These are phyloP conservation scores for Neodiprion virginianus DNA, from an alignment of 1,140 invertebrate species.

Conservation along the genomic window DNA sequence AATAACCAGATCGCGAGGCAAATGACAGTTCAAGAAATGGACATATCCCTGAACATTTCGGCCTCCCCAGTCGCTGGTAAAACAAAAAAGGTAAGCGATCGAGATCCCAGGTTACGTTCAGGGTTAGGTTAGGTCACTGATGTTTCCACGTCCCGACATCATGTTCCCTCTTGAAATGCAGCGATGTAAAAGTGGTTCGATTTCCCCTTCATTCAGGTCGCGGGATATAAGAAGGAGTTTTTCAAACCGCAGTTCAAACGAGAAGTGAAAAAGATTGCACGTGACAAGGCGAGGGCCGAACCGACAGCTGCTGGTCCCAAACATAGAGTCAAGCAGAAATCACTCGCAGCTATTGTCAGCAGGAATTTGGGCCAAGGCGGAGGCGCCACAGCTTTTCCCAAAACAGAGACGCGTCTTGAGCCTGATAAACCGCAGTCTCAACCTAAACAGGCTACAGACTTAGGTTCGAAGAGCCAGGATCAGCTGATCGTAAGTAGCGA, in stretches of 20 bases:
- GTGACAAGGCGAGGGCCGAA: neutral
- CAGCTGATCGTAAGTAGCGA: neutral
- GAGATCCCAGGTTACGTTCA: conserved; percentile 32
- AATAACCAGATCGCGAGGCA: no score
- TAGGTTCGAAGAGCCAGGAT: no score
- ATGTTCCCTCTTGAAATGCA: neutral
- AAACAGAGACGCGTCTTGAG: neutral
- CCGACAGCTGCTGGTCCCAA: conserved; percentile 16
- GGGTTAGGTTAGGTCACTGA: neutral
- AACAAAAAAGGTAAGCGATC: conserved; percentile 31
- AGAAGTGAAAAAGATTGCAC: neutral
- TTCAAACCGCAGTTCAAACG: conserved; percentile 29
- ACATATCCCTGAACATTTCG: conserved; percentile 49
- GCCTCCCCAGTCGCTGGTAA: conserved; percentile 5
- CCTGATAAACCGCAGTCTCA: no score
- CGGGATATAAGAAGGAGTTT: conserved; percentile 20
- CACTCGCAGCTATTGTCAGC: conserved; percentile 46
- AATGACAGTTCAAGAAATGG: conserved; percentile 43
- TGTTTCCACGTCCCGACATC: no score
- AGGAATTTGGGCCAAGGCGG: conserved; percentile 32
- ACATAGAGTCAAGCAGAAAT: conserved; percentile 54
- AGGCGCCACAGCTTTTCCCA: neutral
- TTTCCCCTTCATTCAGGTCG: conserved; percentile 9
- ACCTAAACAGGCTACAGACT: no score
- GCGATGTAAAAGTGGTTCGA: neutral